Conservation (phyloP, 2,888 invertebrate species). For the Lymantria dispar region DNA sequence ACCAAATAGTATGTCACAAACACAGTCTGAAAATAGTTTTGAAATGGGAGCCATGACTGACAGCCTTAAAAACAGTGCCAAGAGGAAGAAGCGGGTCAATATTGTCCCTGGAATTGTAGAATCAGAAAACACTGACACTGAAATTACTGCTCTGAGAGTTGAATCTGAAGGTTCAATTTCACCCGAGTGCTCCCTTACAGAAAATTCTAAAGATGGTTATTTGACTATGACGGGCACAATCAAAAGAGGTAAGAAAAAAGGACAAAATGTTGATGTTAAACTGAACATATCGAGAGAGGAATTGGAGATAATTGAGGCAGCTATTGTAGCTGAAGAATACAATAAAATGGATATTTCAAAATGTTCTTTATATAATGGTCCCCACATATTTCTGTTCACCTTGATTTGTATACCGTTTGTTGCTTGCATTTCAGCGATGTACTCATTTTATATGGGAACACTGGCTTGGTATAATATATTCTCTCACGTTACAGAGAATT, state of each 20-base stretch:
- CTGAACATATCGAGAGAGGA: constrained; percentile 88
- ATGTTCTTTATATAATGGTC: constrained; percentile 83
- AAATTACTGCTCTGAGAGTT: constrained; percentile 61
- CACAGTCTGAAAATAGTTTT: constrained; percentile 76
- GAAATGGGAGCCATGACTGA: constrained; percentile 73
- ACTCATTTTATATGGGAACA: constrained; percentile 89
- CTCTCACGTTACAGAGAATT: constrained; percentile 86
- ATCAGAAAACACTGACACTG: constrained; percentile 65
- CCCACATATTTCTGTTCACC: constrained; percentile 85
- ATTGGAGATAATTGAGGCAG: constrained; percentile 85
- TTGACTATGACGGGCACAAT: constrained; percentile 89
- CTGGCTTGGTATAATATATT: constrained; percentile 90
- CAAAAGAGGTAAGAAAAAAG: constrained; percentile 87
- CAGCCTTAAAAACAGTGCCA: constrained; percentile 71
- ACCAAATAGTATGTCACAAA: constrained; percentile 72
- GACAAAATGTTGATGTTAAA: constrained; percentile 87
- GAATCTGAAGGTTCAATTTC: constrained; percentile 79
- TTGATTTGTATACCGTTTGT: constrained; percentile 86
- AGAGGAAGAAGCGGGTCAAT: constrained; percentile 84
- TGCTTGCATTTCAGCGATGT: constrained; percentile 83
- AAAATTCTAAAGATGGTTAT: constrained; percentile 80
- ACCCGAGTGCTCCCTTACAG: constrained; percentile 81
- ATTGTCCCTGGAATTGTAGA: constrained; percentile 80
- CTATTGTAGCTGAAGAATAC: constrained; percentile 81
- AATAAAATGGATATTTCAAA: constrained; percentile 81